A percentile compares a stretch with the other conserved stretches of the same genome.
Evolutionary conservation across 64 coral and sea anemone genomes (phyloP).

Genomic region (Acropora yongei): DNA sequence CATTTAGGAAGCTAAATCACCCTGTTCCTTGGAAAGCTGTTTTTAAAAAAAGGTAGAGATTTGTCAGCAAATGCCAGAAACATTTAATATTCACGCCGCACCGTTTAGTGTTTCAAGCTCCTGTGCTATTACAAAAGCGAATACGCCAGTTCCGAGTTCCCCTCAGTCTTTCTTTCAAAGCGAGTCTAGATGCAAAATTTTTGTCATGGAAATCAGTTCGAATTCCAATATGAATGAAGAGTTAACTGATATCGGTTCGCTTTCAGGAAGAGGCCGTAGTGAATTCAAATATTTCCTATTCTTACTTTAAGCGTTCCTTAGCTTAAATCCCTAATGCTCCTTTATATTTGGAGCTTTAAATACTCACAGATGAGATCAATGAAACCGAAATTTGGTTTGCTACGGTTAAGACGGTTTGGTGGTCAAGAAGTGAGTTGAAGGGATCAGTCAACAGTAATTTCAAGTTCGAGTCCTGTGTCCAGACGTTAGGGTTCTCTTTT

Average conservation of each 20-base stretch:
- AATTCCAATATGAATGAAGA: too few relatives aligned
- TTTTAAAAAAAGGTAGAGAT: constrained; percentile 10
- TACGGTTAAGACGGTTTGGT: not conserved
- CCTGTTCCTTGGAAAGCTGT: constrained; percentile 18
- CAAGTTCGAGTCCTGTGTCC: too few relatives aligned
- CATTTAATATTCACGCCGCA: not conserved
- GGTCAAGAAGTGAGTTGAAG: too few relatives aligned
- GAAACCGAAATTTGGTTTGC: not conserved
- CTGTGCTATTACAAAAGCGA: not conserved
- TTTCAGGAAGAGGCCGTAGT: too few relatives aligned
- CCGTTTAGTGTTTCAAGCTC: not conserved
- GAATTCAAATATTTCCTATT: too few relatives aligned
- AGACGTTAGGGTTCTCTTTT: too few relatives aligned
- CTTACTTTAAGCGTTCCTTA: not conserved
- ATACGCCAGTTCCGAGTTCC: too few relatives aligned
- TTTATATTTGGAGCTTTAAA: not conserved
- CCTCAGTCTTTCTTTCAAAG: too few relatives aligned
- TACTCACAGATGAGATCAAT: not conserved
- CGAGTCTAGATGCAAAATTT: too few relatives aligned
- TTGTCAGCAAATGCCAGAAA: not conserved
- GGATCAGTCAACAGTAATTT: too few relatives aligned
- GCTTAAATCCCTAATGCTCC: not conserved
- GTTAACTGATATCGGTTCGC: too few relatives aligned
- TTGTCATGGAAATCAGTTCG: too few relatives aligned
- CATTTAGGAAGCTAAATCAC: constrained; percentile 14